Conservation (phyloP, 2,113 vertebrate genomes). For the Sula dactylatra region DNA sequence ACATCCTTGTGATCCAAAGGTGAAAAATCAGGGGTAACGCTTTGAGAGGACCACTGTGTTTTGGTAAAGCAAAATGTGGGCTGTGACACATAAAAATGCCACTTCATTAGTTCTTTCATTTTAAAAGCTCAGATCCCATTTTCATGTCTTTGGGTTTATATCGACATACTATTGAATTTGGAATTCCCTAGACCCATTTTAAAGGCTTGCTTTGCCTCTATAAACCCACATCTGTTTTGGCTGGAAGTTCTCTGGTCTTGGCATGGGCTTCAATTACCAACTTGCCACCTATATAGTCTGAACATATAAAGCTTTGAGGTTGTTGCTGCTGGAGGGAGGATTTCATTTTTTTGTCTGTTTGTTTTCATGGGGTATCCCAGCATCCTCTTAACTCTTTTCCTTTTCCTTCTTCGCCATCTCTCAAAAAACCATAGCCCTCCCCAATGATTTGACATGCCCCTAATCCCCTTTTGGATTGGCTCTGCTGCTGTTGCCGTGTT, state of each 20-base stretch:
- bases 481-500: background rate
- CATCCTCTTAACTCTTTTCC: background rate
- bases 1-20: background rate
- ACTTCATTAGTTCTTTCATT: background rate
- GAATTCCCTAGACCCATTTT: background rate
- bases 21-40: background rate
- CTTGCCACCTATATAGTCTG: background rate
- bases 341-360: background rate
- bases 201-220: background rate
- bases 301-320: background rate
- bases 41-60: background rate
- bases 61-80: background rate
- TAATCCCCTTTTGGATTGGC: background rate
- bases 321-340: background rate
- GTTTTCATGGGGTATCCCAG: background rate
- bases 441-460: too few relatives aligned
- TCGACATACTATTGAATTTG: background rate
- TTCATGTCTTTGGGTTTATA: background rate
- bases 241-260: background rate
- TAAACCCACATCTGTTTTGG: constrained; percentile 14
- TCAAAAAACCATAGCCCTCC: background rate
- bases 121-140: background rate
- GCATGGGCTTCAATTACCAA: background rate
- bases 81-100: background rate
- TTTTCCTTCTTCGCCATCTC: background rate